phyloP scores from a whole-genome alignment of 2,797 vertebrate genomes.

The Pterois miles region DNA sequence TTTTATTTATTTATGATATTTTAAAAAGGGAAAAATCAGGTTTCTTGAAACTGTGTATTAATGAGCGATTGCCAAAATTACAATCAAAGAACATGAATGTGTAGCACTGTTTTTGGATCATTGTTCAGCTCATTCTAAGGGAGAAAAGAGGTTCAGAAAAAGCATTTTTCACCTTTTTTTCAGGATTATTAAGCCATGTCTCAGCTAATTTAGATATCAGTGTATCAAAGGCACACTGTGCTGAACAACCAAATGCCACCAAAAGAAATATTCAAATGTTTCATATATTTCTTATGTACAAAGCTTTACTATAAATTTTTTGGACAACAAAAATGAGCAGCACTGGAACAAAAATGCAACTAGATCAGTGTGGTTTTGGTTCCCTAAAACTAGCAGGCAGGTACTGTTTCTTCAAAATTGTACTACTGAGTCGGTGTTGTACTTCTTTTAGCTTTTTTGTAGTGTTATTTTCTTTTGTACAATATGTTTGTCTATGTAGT shows the following conservation, averaged over 20 bases:
- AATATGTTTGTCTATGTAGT: constrained; percentile 69
- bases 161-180: constrained; percentile 2
- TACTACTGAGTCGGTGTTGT: constrained; percentile 40
- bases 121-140: neutral
- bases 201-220: neutral
- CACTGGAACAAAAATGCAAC: constrained; percentile 59
- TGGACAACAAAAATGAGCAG: constrained; percentile 1
- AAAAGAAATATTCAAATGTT: constrained; percentile 4
- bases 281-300: neutral
- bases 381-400: constrained; percentile 14
- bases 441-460: constrained; percentile 43
- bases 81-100: constrained; percentile 34
- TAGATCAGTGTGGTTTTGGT: constrained; percentile 46
- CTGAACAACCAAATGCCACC: constrained; percentile 1
- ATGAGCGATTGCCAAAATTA: constrained; percentile 68
- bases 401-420: constrained; percentile 30
- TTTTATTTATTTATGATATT: constrained; percentile 70
- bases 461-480: constrained; percentile 64
- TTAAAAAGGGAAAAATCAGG: constrained; percentile 48
- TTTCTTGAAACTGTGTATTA: constrained; percentile 39
- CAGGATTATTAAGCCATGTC: neutral
- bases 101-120: constrained; percentile 18
- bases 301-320: constrained; percentile 42
- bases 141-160: constrained; percentile 1
- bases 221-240: neutral